Evolutionary conservation across 92 coral and sea anemone species (phyloP), one percentile per base, ranked within the genome.

Genomic region (Epizoanthus fatuus): DNA sequence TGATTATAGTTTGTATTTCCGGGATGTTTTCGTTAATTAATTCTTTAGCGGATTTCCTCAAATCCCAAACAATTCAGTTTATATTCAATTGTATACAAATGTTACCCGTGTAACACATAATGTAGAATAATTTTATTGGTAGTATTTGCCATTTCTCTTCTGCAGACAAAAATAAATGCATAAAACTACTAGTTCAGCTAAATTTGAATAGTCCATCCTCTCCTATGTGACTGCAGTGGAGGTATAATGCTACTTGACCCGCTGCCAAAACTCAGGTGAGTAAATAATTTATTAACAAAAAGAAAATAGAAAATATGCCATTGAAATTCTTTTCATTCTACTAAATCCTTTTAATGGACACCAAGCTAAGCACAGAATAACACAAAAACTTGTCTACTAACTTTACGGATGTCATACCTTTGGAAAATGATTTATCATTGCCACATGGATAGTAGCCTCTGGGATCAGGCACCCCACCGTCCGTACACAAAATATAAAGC

Each of bases 391-490:
- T 9, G n/a, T 70, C 75, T 14, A 70, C 56, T 9, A 10, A 70
- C 25, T 14, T 29, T 25, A 56, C 37, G 25, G 5, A 44, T 77
- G 82, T 59, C 82, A 77, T 9, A 37, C 14, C 7, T 59, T 37
- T 47, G 55, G 29, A 19, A 77, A 77, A 77, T 77, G 82, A 77
- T 77, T 77, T 13, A 62, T 77, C 65, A 59, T 57, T 62, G 70
- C 56, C 82, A 77, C 82, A 77, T 74, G 79, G 9, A 15, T 53
- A 32, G 5, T 22, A 74, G 63, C 79, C 64, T 54, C 56, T 77
- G 82, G 75, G 69, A 77, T 17, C 40, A 60, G 53, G 82, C 68
- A 42, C 70, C 82, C 82, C 40, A 60, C 45, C 56, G 82, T 60
- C 63, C 63, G 57, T 25, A 40, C 42, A 77, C 70, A 77, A 77